Percentiles rank a stretch among this genome's conserved stretches.
Conservation (phyloP, 2,888 invertebrate genomes). For the Agriopis aurantiaria region DNA sequence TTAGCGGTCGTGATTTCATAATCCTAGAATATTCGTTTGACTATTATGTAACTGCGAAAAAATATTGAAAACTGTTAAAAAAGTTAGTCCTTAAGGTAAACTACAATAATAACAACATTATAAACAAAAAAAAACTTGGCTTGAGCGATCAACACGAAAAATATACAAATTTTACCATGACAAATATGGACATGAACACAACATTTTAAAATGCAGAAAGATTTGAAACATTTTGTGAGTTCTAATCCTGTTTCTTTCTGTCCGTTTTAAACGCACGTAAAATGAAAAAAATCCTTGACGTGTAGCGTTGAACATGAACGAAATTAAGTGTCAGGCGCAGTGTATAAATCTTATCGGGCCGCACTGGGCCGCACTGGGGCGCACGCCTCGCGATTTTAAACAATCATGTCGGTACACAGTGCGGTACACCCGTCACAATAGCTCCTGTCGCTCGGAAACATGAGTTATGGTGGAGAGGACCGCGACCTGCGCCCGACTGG, state of each 20-base stretch:
- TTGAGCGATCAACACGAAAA: too few species aligned
- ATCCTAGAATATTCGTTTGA: too few species aligned
- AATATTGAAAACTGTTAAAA: not conserved
- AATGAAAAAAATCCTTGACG: constrained; percentile 49
- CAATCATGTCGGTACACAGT: constrained; percentile 62
- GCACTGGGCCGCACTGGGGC: constrained; percentile 51
- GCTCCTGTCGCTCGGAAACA: constrained; percentile 65
- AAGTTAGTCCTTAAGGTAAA: not conserved
- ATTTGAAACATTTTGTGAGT: constrained; percentile 9
- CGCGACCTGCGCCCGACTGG: constrained; percentile 51
- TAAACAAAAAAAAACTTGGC: too few species aligned
- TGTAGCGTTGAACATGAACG: constrained; percentile 70
- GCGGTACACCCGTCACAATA: constrained; percentile 63
- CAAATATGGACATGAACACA: too few species aligned
- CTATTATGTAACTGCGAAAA: too few species aligned
- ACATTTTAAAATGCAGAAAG: not conserved
- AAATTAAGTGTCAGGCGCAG: constrained; percentile 81
- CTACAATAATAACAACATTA: not conserved
- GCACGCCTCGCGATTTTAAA: constrained; percentile 69
- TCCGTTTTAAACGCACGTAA: constrained; percentile 33
- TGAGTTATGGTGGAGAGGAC: constrained; percentile 63
- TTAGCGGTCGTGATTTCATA: not conserved
- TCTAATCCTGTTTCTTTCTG: constrained; percentile 13
- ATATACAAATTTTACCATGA: too few species aligned
- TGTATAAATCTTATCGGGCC: constrained; percentile 78